phyloP scores from a whole-genome alignment of 2,113 vertebrate genomes.

The Megaceryle maxima region DNA sequence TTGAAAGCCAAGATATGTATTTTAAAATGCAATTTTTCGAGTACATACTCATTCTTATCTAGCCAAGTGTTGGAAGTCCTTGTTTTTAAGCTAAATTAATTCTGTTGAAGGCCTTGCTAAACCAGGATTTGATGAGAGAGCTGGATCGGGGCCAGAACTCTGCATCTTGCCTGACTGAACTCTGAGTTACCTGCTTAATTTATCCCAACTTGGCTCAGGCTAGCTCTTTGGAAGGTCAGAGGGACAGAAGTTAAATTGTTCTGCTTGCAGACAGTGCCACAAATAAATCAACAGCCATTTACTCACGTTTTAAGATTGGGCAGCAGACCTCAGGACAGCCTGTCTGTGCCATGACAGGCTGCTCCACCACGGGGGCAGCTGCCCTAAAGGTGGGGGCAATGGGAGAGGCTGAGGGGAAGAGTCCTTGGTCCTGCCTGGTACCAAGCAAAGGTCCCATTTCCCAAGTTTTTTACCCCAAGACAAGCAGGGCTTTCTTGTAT shows the following conservation, averaged over 20 bases:
- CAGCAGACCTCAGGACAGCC: not conserved
- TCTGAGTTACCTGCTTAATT: not conserved
- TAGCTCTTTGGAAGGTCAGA: not conserved
- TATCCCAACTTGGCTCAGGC: not conserved
- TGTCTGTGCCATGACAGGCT: too few species aligned
- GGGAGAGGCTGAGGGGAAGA: not conserved
- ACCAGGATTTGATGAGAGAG: not conserved
- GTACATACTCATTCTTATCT: not conserved
- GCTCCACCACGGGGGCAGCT: not conserved
- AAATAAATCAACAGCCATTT: not conserved
- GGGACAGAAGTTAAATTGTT: not conserved
- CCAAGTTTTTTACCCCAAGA: not conserved
- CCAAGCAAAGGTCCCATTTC: accelerated
- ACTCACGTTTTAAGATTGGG: not conserved
- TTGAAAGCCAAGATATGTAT: not conserved
- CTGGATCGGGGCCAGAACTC: not conserved
- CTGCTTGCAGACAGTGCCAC: not conserved
- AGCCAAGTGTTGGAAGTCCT: not conserved
- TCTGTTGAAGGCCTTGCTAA: not conserved
- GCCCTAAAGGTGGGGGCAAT: not conserved
- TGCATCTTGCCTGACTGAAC: not conserved
- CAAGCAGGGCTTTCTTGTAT: not conserved
- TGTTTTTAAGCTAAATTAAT: not conserved
- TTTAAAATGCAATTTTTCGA: not conserved
- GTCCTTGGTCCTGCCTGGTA: not conserved